Conservation (phyloP, 2,113 vertebrate genomes). For the Megatriorchis doriae region DNA sequence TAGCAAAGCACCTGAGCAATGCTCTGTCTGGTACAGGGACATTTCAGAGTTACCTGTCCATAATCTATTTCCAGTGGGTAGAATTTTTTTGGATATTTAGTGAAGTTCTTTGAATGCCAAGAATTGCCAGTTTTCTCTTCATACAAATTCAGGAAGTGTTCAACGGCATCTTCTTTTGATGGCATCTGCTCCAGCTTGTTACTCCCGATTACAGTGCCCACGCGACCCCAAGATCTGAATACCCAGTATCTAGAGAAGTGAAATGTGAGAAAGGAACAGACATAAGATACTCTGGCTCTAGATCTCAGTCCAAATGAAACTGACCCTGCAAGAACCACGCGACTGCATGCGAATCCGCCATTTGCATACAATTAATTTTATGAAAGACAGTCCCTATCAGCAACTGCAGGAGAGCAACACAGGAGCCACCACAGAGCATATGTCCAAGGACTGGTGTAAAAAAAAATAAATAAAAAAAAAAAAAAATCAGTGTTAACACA, state of each 20-base stretch:
- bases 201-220: conserved; percentile 93
- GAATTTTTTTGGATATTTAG: conserved; percentile 96
- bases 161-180: conserved; percentile 89
- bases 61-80: conserved; percentile 98
- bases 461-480: background rate
- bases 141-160: conserved; percentile 91
- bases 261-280: background rate
- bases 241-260: conserved; percentile 87
- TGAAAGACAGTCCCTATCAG: background rate
- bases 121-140: conserved; percentile 95
- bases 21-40: background rate
- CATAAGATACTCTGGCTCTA: background rate
- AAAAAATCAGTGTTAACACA: background rate
- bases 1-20: background rate
- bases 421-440: background rate
- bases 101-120: conserved; percentile 90
- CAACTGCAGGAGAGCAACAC: background rate
- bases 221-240: conserved; percentile 97
- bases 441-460: background rate
- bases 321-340: background rate
- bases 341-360: background rate
- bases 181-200: conserved; percentile 94
- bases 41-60: conserved; percentile 83
- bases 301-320: background rate
- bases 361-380: background rate